Evolutionary conservation across 2,113 vertebrate species (phyloP).

Genomic region (Pseudopodoces humilis): DNA sequence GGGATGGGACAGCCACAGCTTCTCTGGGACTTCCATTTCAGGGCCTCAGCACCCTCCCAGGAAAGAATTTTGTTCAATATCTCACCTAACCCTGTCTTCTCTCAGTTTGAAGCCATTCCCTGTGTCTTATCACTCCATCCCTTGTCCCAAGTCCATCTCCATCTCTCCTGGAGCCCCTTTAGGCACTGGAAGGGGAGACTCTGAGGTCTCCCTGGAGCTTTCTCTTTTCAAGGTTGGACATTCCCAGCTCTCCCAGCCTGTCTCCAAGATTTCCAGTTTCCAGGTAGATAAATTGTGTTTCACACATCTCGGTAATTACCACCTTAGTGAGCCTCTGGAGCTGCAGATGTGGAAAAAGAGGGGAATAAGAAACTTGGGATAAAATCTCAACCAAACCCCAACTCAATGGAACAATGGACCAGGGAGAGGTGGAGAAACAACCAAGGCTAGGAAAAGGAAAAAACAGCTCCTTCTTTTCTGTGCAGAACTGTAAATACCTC

Average conservation of each 20-base stretch:
- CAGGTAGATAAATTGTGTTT: not conserved
- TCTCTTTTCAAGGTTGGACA: not conserved
- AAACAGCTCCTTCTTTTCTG: rapidly evolving
- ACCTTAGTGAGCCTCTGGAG: not conserved
- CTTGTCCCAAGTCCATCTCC: not conserved
- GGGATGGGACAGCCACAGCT: not conserved
- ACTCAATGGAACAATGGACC: rapidly evolving
- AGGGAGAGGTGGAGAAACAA: not conserved
- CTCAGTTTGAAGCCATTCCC: not conserved
- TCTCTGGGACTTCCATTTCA: not conserved
- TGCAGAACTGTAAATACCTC: not conserved
- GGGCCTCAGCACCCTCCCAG: rapidly evolving
- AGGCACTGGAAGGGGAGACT: not conserved
- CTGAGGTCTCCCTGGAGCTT: not conserved
- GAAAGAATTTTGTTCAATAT: not conserved
- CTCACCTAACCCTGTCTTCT: not conserved
- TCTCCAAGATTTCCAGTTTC: not conserved
- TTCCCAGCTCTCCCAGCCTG: not conserved
- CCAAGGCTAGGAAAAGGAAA: not conserved
- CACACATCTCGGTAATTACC: rapidly evolving
- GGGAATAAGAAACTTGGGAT: not conserved
- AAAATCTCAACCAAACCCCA: not conserved
- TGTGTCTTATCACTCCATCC: not conserved
- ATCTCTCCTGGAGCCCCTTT: not conserved
- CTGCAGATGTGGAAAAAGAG: not conserved